Base-by-base conservation (phyloP, 2,113 vertebrate species). In the Falcunculus frontatus region DNA sequence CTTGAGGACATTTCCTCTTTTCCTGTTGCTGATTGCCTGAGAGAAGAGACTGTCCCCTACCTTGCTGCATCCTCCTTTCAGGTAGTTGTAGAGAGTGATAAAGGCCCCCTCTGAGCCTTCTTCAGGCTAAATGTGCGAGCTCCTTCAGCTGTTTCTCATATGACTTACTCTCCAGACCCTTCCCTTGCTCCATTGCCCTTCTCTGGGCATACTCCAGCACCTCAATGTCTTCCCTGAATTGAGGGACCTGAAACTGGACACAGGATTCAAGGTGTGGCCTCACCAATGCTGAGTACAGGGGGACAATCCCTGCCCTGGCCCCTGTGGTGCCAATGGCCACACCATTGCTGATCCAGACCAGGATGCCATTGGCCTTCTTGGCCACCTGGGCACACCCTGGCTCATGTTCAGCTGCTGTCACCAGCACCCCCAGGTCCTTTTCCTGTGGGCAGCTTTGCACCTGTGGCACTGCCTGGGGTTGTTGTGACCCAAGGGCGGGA, bases 241-340 rank as follows among this genome's bases (percentile, higher is more conserved):
- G 18, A 74, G 37, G 8, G 18, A 1, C 32, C 18, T 52, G 44
- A 5, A 50, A 57, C 6, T 20, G 19, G 0, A 20, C 37, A 32
- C 44, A 16, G 37, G 0, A 32, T 0, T 73, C 0, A 1, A 73
- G 12, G 3, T 50, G 37, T 1, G 1, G 18, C 50, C 15, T 50
- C 68, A 57, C 4, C 27, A 25, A 0, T 25, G 18, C 32, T 0
- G 0, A 44, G 15, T 5, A 29, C 8, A 7, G 33, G 3, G 16
- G 10, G 1, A 11, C 27, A 42, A 5, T 39, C 76, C 33, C 68
- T 74, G 10, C 4, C 68, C 42, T 74, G 29, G 1, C 30, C 77
- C 68, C n/a, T n/a, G n/a, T n/a, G n/a, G n/a, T 59, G 52, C 68
- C n/a, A n/a, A n/a, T 74, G 77, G 8, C 44, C 69, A 52, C 77